phyloP scores from a whole-genome alignment of 2,888 invertebrate species.

The Chaitophorus viminalis region DNA sequence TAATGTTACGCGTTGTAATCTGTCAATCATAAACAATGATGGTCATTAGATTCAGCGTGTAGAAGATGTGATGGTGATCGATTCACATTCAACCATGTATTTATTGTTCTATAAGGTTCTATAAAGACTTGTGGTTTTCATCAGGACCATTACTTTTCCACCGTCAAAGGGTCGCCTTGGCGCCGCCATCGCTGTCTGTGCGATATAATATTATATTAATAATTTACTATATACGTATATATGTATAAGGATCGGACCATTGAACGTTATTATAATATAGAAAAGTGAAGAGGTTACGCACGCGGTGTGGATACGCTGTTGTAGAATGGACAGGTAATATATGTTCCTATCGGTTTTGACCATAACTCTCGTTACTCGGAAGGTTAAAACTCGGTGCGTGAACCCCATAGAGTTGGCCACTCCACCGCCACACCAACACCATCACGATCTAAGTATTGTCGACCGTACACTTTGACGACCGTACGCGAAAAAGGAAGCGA shows the following conservation, averaged over 20 bases:
- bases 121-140: slow-evolving; percentile 18
- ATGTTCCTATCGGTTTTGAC: slow-evolving; percentile 29
- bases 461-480: not conserved
- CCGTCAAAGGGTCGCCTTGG: slow-evolving; percentile 14
- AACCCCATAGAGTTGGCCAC: not conserved
- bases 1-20: not conserved
- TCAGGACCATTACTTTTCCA: slow-evolving; percentile 17
- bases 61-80: not conserved
- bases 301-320: too few relatives aligned
- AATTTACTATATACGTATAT: too few relatives aligned
- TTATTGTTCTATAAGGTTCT: not conserved
- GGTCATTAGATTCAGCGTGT: too few relatives aligned
- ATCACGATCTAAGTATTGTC: not conserved
- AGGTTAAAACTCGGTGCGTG: slow-evolving; percentile 8
- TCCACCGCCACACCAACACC: not conserved
- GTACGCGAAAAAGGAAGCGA: not conserved
- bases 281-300: too few relatives aligned
- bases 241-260: too few relatives aligned
- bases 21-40: not conserved
- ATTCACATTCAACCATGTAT: not conserved
- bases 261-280: slow-evolving; percentile 9
- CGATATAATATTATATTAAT: slow-evolving; percentile 19
- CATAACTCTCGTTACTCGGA: slow-evolving; percentile 44
- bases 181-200: not conserved
- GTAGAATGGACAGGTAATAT: slow-evolving; percentile 19